These are phyloP conservation scores for Notoglanidium macrostoma DNA, from an alignment of 2,797 vertebrate genomes.

Conservation along the genomic window DNA sequence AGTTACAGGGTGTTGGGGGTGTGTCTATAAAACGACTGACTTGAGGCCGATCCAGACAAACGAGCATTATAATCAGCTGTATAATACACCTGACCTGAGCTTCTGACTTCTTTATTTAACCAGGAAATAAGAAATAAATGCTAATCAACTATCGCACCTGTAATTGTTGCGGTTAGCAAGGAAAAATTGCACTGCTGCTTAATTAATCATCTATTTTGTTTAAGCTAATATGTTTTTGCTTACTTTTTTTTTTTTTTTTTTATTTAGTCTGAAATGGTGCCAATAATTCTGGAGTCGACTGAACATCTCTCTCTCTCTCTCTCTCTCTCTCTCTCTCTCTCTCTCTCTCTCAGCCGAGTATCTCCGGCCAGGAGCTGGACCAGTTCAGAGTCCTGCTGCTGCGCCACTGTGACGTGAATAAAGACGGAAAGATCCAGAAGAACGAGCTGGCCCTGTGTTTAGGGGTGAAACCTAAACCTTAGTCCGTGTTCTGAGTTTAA, in stretches of 20 bases:
- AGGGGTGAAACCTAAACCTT: slow-evolving; percentile 81
- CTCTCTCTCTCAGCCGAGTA: slow-evolving; percentile 79
- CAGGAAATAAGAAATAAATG: neutral
- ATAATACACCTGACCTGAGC: no score
- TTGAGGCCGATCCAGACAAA: neutral
- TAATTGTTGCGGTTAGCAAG: neutral
- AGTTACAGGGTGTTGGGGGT: neutral
- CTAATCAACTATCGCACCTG: neutral
- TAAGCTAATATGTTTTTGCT: neutral
- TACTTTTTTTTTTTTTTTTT: neutral
- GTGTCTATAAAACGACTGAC: neutral
- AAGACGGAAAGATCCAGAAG: slow-evolving; percentile 94
- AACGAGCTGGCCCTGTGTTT: slow-evolving; percentile 92
- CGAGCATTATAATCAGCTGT: no score
- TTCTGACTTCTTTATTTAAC: no score
- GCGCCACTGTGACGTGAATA: slow-evolving; percentile 90
- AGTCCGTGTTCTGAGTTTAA: slow-evolving; percentile 15
- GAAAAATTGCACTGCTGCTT: neutral
- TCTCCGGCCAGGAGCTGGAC: slow-evolving; percentile 86
- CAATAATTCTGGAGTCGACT: neutral
- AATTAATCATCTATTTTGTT: neutral
- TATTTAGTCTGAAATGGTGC: neutral
- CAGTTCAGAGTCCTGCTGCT: slow-evolving; percentile 86
- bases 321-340: neutral
- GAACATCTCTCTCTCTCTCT: neutral